Percentiles rank a stretch among this genome's conserved stretches.
Evolutionary conservation across 2,888 invertebrate species (phyloP).

Genomic region (Harmothoe impar): DNA sequence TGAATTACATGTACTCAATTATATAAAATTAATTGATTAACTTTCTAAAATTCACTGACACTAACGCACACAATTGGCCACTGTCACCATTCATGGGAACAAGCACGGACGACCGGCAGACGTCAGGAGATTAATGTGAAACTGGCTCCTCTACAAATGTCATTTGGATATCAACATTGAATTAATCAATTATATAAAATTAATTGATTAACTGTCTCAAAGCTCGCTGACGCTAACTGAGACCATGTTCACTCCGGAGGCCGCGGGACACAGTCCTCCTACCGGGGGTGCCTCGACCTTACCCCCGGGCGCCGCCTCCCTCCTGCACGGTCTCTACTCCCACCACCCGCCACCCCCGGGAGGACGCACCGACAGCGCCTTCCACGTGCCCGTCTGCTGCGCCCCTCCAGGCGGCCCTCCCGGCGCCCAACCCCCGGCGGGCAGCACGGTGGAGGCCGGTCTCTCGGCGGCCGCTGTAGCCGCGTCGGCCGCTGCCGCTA

Average conservation of each 20-base stretch:
- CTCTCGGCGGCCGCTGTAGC: background rate
- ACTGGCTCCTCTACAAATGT: no score
- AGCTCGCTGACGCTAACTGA: no score
- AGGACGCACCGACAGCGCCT: conserved; percentile 48
- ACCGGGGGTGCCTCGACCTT: background rate
- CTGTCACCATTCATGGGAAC: no score
- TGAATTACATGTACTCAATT: no score
- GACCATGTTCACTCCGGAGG: conserved; percentile 17
- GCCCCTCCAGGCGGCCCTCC: background rate
- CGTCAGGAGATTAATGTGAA: no score
- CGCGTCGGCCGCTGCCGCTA: background rate
- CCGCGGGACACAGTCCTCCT: background rate
- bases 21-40: no score
- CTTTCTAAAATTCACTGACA: no score
- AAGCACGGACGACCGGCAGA: no score
- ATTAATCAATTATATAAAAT: no score
- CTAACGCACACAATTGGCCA: no score
- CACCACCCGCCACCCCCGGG: background rate
- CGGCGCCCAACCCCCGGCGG: background rate
- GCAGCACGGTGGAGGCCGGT: background rate
- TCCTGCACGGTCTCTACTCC: conserved; percentile 37
- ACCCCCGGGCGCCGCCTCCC: conserved; percentile 30
- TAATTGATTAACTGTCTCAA: no score
- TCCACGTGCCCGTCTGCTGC: conserved; percentile 43
- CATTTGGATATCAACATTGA: no score